Evolutionary conservation across 1,140 invertebrate species (phyloP), one percentile per base, ranked within the genome.

Genomic region (Drosophila asahinai): DNA sequence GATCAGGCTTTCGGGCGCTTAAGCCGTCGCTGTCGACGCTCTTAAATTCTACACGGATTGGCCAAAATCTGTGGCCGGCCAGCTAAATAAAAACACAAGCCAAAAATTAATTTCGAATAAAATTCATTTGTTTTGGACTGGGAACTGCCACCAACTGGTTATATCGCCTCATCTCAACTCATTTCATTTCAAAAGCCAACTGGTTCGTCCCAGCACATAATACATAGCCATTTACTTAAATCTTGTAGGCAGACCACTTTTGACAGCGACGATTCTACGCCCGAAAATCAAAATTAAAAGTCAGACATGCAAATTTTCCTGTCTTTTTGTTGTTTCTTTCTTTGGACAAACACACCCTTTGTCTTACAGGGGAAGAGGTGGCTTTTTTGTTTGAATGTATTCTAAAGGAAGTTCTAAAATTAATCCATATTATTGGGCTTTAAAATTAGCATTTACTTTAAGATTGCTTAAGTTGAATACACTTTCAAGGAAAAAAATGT

Each of bases 91-190:
- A 80, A 83, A 71, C 64, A 55, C 65, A 77, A 78, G 71, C 66
- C 63, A 52, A 75, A 86, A 81, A 79, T 84, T 89, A 81, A 84
- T 76, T 84, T 90, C 70, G 83, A 68, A 81, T 90, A 75, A 80
- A 72, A 79, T 60, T 48, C 51, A 71, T 79, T 79, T 72, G 77
- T 72, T 58, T 79, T 27, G 14, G 36, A 33, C 17, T 65, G 75
- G 65, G 61, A 68, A 45, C 74, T 73, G 57, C 51, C 64, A 12
- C 47, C 19, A 86, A 89, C 84, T 79, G 68, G 84, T 87, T 87
- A 84, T 87, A 45, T 73, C 67, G 70, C 47, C 73, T 74, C 63
- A 40, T 36, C 54, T 40, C 54, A 40, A 40, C 54, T 40, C 54
- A 55, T 55, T 40, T 55, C 54, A 76, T 81, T 81, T 87, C 27